phyloP scores from a whole-genome alignment of 2,797 vertebrate genomes.

The Epinephelus coioides region DNA sequence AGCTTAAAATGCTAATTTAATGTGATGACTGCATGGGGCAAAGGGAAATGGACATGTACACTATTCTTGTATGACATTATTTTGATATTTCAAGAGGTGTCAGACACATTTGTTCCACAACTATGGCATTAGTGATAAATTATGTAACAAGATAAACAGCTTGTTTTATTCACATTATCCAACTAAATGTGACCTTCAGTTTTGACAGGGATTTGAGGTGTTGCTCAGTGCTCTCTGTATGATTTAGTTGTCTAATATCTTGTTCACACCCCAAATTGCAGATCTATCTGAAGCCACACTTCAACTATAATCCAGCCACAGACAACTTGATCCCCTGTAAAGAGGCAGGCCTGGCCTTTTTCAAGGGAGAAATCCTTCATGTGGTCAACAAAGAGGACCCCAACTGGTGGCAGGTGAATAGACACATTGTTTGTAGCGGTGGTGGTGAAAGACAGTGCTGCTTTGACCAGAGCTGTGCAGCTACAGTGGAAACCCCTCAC shows the following conservation, averaged over 20 bases:
- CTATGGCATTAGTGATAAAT: background rate
- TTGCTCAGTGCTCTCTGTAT: background rate
- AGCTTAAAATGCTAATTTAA: background rate
- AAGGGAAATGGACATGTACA: background rate
- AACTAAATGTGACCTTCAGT: background rate
- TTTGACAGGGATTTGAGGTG: background rate
- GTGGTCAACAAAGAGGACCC: slow-evolving; percentile 98
- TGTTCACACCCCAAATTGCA: slow-evolving; percentile 64
- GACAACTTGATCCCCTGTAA: slow-evolving; percentile 98
- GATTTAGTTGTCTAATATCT: background rate
- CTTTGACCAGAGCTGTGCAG: background rate
- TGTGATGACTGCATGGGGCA: background rate
- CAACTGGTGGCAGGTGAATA: slow-evolving; percentile 99
- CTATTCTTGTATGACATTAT: background rate
- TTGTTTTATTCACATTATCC: background rate
- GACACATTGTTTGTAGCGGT: background rate
- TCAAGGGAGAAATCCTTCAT: slow-evolving; percentile 96
- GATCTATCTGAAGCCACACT: slow-evolving; percentile 97
- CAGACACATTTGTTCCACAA: background rate
- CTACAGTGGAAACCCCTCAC: background rate
- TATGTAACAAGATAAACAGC: background rate
- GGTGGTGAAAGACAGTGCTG: background rate
- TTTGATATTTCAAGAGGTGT: background rate
- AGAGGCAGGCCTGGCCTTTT: slow-evolving; percentile 96
- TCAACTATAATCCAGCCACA: slow-evolving; percentile 96